Base-by-base conservation (phyloP, 1,140 invertebrate genomes). In the Potamilus streckersoni region DNA sequence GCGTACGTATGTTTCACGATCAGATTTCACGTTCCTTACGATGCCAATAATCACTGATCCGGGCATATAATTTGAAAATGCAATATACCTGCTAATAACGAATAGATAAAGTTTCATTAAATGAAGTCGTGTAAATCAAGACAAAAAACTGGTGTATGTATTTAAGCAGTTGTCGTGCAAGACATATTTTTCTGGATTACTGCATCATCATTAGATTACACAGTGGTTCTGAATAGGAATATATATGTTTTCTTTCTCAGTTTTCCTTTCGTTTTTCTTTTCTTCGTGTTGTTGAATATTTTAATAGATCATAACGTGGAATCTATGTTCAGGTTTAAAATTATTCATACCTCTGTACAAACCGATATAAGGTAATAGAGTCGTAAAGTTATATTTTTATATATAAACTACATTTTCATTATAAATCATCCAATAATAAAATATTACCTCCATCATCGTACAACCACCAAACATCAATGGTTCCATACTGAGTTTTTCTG, bases 381-480 rank as follows among this genome's bases (percentile, higher is more conserved):
- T 13, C 49, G 15, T 12, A 62, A 55, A n/a, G 31, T 20, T 1
- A 38, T 62, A 12, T n/a, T 66, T 66, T 66, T 27, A 62, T 5
- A 15, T 19, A 16, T 15, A 61, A 15, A 5, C 49, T 16, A 0
- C 31, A 16, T 61, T 16, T 60, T 23, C 0, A 5, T 16, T 0
- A 63, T 16, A 19, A 20, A 72, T 6, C 49, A 69, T n/a, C 58
- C 19, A 2, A 57, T 66, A 27, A 15, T 38, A 67, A n/a, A 56
- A 57, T 59, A 73, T 78, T 81, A 85, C 91, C 92, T 80, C 92
- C 97, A 89, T 98, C 97, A 89, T 98, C 97, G 88, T 97, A 98
- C 60, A 98, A 89, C 97, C 97, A 98, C 95, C 96, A 98, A 20
- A 98, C 96, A 89, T 98, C 97, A 76, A 98, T 94, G 0, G 92